Evolutionary conservation across 2,888 invertebrate species (phyloP).

Genomic region (Cheilosia impressa): DNA sequence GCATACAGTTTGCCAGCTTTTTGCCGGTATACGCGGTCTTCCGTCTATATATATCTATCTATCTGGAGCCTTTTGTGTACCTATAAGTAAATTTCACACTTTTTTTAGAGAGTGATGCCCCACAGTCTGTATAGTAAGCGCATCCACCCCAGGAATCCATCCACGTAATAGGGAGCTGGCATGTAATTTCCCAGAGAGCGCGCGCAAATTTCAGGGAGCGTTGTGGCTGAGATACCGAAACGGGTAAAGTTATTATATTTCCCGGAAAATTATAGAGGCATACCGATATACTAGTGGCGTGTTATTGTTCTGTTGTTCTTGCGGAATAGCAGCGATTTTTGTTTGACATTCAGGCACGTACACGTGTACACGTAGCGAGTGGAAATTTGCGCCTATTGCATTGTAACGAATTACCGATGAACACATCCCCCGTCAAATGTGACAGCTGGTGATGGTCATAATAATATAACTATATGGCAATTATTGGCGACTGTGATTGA

Average conservation of each 20-base stretch:
- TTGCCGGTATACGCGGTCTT: not conserved
- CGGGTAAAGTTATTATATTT: slow-evolving; percentile 66
- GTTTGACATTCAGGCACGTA: slow-evolving; percentile 63
- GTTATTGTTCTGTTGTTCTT: slow-evolving; percentile 7
- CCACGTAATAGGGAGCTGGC: slow-evolving; percentile 60
- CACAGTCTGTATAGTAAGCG: slow-evolving; percentile 17
- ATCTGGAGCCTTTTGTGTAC: slow-evolving; percentile 18
- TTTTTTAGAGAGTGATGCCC: slow-evolving; percentile 33
- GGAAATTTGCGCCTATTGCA: slow-evolving; percentile 52
- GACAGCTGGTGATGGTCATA: slow-evolving; percentile 11
- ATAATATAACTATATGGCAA: no score
- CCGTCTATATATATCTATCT: slow-evolving; percentile 21
- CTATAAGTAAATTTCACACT: slow-evolving; percentile 70
- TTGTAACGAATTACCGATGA: slow-evolving; percentile 65
- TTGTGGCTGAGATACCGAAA: slow-evolving; percentile 47
- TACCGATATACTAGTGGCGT: slow-evolving; percentile 25
- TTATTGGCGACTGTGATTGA: no score
- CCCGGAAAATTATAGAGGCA: slow-evolving; percentile 34
- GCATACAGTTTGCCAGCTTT: slow-evolving; percentile 44
- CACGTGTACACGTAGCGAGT: slow-evolving; percentile 35
- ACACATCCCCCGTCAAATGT: slow-evolving; percentile 20
- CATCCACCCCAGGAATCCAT: slow-evolving; percentile 15
- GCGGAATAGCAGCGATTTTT: slow-evolving; percentile 18
- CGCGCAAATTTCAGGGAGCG: slow-evolving; percentile 63
- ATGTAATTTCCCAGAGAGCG: slow-evolving; percentile 57